Base-by-base conservation (phyloP, 2,113 vertebrate species). In the Scolopax mira region DNA sequence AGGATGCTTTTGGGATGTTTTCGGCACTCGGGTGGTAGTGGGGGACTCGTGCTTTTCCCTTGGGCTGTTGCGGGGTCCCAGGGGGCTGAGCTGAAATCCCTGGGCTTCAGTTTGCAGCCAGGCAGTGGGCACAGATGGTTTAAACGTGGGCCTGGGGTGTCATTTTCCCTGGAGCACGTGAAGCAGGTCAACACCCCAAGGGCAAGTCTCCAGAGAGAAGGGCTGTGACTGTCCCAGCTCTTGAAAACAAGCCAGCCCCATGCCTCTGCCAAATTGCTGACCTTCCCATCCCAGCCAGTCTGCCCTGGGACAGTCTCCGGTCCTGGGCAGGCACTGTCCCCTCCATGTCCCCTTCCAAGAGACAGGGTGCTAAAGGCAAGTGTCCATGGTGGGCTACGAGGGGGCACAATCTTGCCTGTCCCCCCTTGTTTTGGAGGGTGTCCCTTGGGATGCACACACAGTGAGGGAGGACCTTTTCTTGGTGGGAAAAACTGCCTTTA, bases 311-410 rank as follows among this genome's bases (percentile, higher is more conserved):
- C 33, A 67, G 55, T 42, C 41, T 71, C 18, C 30, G 2, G 6
- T 24, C 22, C 52, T 2, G 11, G 57, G 46, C 37, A 41, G 46
- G 46, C 51, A 22, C 30, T 3, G 23, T 62, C 3, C 22, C 30
- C 21, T n/a, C 24, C 35, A 8, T 5, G 10, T 52, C 24, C 35
- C 10, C 8, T 90, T 79, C 51, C n/a, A 24, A 57, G 52, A 62
- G 30, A 83, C 0, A 0, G 17, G 18, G 18, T 42, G 79, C 60
- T 15, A 21, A 73, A 55, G 33, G 31, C 84, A 71, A 44, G 46
- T 13, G n/a, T 73, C 44, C 31, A 1, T 3, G 33, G 33, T 46
- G 18, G 52, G 15, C 19, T 54, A 10, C 18, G 23, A 0, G 0
- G 77, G 69, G 23, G 44, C 37, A 70, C 58, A 82, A 5, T 15